phyloP scores from a whole-genome alignment of 2,113 vertebrate species.

The Tyto alba region DNA sequence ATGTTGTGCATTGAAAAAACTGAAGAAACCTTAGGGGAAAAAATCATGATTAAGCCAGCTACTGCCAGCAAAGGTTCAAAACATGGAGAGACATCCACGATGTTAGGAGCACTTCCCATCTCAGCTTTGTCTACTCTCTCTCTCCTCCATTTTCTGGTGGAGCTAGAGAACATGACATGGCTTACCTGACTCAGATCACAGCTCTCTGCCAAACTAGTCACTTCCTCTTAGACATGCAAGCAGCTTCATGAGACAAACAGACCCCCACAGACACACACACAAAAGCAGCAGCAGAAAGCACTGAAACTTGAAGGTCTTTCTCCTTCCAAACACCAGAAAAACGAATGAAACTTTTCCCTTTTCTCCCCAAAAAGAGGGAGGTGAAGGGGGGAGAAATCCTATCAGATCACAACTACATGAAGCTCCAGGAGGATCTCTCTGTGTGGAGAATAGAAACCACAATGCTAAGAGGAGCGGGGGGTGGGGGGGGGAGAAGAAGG shows the following conservation, averaged over 20 bases:
- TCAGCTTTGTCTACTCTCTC: slow-evolving; percentile 84
- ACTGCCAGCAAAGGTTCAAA: slow-evolving; percentile 73
- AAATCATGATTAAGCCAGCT: slow-evolving; percentile 68
- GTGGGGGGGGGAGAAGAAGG: slow-evolving; percentile 46
- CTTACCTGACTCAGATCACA: slow-evolving; percentile 91
- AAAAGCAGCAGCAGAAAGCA: slow-evolving; percentile 65
- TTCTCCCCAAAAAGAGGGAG: slow-evolving; percentile 15
- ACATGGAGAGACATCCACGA: slow-evolving; percentile 75
- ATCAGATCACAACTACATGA: slow-evolving; percentile 50
- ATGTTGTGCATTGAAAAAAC: slow-evolving; percentile 64
- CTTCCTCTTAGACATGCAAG: slow-evolving; percentile 78
- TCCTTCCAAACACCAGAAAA: slow-evolving; percentile 68
- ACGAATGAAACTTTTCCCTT: slow-evolving; percentile 74
- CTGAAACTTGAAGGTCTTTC: slow-evolving; percentile 73
- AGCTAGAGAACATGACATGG: slow-evolving; percentile 85
- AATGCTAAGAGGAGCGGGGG: slow-evolving; percentile 33
- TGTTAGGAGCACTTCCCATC: slow-evolving; percentile 77
- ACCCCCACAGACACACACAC: slow-evolving; percentile 66
- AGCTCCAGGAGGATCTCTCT: slow-evolving; percentile 63
- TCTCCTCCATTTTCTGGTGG: slow-evolving; percentile 98
- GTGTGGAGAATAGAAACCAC: slow-evolving; percentile 66
- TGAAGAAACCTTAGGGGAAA: slow-evolving; percentile 56
- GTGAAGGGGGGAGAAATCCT: slow-evolving; percentile 14
- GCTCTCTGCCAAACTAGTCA: slow-evolving; percentile 82
- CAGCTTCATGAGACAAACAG: slow-evolving; percentile 75